Conservation (phyloP, 53 echinoderm and acorn worm species). For the Hippasteria phrygiana region DNA sequence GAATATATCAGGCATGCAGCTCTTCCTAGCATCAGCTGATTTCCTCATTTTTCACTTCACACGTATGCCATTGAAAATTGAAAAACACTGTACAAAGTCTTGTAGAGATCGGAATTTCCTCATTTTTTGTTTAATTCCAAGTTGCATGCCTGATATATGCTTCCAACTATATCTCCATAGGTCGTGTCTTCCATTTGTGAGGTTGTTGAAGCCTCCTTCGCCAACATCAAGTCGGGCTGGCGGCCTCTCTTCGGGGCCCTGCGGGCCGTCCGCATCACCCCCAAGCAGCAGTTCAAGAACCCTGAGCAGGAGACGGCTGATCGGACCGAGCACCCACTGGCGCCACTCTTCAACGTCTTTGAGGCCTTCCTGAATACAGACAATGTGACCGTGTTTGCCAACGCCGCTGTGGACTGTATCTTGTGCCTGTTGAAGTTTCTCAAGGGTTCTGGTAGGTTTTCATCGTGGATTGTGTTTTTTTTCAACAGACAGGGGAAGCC, state of each 20-base stretch:
- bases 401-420: slow-evolving; percentile 98
- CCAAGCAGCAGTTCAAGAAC: slow-evolving; percentile 48
- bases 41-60: too few species aligned
- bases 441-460: slow-evolving; percentile 81
- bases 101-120: too few species aligned
- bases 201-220: slow-evolving; percentile 90
- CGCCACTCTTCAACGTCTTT: slow-evolving; percentile 96
- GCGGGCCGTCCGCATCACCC: slow-evolving; percentile 88
- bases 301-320: slow-evolving; percentile 57
- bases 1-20: too few species aligned
- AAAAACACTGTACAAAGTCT: too few species aligned
- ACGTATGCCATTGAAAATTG: too few species aligned
- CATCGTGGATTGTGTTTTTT: background rate
- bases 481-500: background rate
- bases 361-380: slow-evolving; percentile 99
- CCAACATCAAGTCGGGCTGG: slow-evolving; percentile 98
- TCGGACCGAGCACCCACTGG: slow-evolving; percentile 89
- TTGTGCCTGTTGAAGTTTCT: slow-evolving; percentile 98
- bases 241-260: slow-evolving; percentile 98
- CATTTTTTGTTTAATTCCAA: too few species aligned
- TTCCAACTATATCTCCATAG: slow-evolving; percentile 29
- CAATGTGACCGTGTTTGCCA: slow-evolving; percentile 95
- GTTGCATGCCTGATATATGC: background rate
- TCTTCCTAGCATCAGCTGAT: too few species aligned
- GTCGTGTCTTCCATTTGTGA: slow-evolving; percentile 98